These are phyloP conservation scores for Globodera rostochiensis DNA, from an alignment of 1,140 invertebrate species.

Conservation along the genomic window DNA sequence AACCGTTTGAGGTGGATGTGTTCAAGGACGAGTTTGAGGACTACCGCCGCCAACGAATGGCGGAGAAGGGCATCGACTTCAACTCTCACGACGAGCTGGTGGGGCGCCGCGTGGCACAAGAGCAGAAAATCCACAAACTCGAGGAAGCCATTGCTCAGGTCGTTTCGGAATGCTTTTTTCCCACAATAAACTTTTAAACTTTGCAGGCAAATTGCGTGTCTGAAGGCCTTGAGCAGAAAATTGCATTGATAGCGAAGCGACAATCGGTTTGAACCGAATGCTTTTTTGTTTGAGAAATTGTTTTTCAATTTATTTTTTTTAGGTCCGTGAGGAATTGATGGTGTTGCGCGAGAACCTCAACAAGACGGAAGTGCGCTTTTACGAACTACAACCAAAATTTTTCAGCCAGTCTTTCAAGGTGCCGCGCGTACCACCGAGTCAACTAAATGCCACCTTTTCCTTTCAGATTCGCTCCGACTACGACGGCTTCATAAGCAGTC, in stretches of 20 bases:
- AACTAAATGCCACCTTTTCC: not conserved
- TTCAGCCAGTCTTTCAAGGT: conserved; percentile 14
- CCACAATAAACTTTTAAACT: not conserved
- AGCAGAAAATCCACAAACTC: conserved; percentile 20
- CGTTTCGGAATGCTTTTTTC: too few relatives aligned
- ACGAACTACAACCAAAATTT: conserved; percentile 14
- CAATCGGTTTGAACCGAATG: conserved; percentile 11
- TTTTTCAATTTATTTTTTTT: not conserved
- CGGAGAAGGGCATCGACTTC: conserved; percentile 15
- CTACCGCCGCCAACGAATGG: conserved; percentile 6
- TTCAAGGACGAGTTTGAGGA: conserved; percentile 23
- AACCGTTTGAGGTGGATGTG: not conserved
- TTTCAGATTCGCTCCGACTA: conserved; percentile 7
- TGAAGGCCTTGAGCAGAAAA: conserved; percentile 10
- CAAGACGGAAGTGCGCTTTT: not conserved
- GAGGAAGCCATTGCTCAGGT: conserved; percentile 10
- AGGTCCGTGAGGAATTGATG: conserved; percentile 14
- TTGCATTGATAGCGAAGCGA: conserved; percentile 10
- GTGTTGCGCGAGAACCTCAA: not conserved
- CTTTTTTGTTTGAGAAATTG: not conserved
- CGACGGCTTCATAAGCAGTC: conserved; percentile 17
- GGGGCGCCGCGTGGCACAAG: conserved; percentile 12
- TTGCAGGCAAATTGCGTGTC: conserved; percentile 20
- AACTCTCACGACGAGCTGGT: conserved; percentile 6
- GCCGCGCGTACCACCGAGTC: not conserved